Evolutionary conservation across 2,113 vertebrate species (phyloP).

Genomic region (Poicephalus gulielmi): DNA sequence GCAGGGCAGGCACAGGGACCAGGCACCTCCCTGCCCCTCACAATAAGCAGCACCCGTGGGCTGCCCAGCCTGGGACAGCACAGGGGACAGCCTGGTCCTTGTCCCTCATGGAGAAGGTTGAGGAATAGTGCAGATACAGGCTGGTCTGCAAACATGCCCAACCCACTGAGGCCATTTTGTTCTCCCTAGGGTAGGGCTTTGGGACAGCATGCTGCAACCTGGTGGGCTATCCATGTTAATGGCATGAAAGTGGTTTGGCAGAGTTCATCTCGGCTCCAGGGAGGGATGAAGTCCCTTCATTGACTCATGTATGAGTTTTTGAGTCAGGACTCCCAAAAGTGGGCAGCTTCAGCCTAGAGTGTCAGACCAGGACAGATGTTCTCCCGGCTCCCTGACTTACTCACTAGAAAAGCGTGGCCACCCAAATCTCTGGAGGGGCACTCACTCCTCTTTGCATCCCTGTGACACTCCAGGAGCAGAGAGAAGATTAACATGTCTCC

Average conservation of each 20-base stretch:
- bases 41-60: background rate
- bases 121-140: background rate
- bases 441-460: accelerated
- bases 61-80: background rate
- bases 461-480: background rate
- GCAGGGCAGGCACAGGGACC: accelerated
- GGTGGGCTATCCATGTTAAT: background rate
- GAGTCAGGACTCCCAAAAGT: background rate
- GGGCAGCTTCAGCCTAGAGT: background rate
- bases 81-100: accelerated
- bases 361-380: background rate
- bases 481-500: accelerated
- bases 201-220: background rate
- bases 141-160: accelerated
- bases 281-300: background rate
- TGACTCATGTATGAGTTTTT: background rate
- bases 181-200: accelerated
- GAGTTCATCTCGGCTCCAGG: background rate
- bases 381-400: background rate
- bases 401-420: background rate
- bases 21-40: background rate
- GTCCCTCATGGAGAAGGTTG: background rate
- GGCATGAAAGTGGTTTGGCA: background rate
- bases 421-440: background rate
- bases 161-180: accelerated